phyloP scores from a whole-genome alignment of 2,113 vertebrate genomes.

The Eurypyga helias region DNA sequence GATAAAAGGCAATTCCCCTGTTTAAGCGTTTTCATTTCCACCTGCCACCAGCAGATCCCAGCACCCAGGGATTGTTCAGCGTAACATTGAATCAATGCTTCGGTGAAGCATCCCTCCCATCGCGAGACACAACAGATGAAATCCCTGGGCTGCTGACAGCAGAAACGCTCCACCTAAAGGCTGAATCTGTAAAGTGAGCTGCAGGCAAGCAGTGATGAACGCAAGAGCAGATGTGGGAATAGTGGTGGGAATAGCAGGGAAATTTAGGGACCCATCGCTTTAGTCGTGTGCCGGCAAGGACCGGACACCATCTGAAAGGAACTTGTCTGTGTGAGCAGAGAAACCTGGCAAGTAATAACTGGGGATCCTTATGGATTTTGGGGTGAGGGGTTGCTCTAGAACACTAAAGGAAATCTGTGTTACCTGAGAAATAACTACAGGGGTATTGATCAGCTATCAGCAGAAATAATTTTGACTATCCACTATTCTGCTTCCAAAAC shows the following conservation, averaged over 20 bases:
- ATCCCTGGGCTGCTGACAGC: background rate
- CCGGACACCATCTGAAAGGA: background rate
- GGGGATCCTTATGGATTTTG: background rate
- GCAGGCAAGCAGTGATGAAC: background rate
- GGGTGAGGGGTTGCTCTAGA: background rate
- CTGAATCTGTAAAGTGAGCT: background rate
- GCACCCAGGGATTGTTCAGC: background rate
- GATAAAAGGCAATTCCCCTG: background rate
- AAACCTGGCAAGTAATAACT: background rate
- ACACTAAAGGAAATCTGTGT: background rate
- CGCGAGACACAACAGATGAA: background rate
- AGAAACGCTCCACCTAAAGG: slow-evolving; percentile 61
- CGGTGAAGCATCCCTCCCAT: background rate
- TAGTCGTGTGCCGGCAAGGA: background rate
- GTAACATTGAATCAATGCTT: too few relatives aligned
- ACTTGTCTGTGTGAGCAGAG: background rate
- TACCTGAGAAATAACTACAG: background rate
- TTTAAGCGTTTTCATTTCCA: background rate
- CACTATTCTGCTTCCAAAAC: background rate
- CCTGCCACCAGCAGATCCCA: background rate
- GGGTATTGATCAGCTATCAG: background rate
- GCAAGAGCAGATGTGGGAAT: background rate
- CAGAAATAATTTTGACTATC: background rate
- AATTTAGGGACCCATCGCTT: background rate
- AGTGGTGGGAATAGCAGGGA: background rate